phyloP scores from a whole-genome alignment of 2,888 invertebrate species.

The Clistopyga incitator region DNA sequence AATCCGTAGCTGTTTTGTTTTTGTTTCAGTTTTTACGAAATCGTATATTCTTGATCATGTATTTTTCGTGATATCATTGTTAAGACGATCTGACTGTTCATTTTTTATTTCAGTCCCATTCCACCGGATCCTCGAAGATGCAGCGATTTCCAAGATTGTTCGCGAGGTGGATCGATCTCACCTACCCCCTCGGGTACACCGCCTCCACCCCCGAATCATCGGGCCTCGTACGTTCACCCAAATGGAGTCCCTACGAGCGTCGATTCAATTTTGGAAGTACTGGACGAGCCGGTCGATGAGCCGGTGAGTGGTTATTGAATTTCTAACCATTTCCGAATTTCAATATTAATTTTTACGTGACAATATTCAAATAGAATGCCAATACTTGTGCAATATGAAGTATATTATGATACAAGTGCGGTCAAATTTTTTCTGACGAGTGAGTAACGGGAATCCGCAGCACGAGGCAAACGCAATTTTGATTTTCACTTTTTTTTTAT shows the following conservation, averaged over 20 bases:
- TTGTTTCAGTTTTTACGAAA: no score
- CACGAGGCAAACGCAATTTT: no score
- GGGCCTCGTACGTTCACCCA: slow-evolving; percentile 69
- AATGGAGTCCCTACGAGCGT: slow-evolving; percentile 69
- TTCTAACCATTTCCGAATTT: neutral
- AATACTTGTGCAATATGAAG: no score
- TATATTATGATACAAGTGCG: no score
- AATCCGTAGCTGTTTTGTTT: no score
- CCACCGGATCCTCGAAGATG: slow-evolving; percentile 72
- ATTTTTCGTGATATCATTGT: neutral
- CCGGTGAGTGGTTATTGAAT: slow-evolving; percentile 72
- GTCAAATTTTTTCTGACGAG: no score
- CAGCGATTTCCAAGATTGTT: slow-evolving; percentile 73
- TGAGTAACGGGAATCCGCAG: no score
- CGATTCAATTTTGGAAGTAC: slow-evolving; percentile 75
- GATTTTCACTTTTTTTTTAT: neutral
- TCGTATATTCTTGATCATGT: no score
- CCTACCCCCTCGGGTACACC: slow-evolving; percentile 71
- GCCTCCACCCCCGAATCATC: slow-evolving; percentile 72
- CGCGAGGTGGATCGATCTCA: slow-evolving; percentile 69
- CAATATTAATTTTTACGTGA: neutral
- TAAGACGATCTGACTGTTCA: neutral
- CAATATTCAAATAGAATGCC: no score
- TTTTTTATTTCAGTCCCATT: slow-evolving; percentile 70
- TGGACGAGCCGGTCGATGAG: slow-evolving; percentile 80